Conservation (phyloP, 2,888 invertebrate genomes). For the Erebia aethiops region DNA sequence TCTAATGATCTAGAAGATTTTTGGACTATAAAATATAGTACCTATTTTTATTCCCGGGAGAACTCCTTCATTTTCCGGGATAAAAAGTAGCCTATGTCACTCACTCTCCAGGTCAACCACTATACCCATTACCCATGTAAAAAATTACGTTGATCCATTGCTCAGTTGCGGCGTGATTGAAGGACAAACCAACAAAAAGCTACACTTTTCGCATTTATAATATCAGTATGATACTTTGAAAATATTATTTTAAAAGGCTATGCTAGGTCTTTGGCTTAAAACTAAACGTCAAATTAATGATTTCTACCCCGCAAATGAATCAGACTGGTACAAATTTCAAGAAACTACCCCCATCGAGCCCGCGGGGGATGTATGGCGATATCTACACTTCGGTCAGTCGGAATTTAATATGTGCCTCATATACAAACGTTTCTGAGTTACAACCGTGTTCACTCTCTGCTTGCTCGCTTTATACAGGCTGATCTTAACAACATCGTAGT, state of each 20-base stretch:
- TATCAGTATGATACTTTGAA: too few species aligned
- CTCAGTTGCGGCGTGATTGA: too few species aligned
- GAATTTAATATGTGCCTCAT: constrained; percentile 58
- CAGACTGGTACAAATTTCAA: constrained; percentile 32
- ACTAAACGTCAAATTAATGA: background rate
- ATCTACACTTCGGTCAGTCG: constrained; percentile 48
- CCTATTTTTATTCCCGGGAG: too few species aligned
- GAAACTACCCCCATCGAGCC: constrained; percentile 30
- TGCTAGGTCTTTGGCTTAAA: background rate
- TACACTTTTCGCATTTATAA: too few species aligned
- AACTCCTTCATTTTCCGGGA: too few species aligned
- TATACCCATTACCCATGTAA: too few species aligned
- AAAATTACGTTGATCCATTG: too few species aligned
- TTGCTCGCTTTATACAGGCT: constrained; percentile 54
- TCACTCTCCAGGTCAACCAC: too few species aligned
- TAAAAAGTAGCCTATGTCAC: too few species aligned
- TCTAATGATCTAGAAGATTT: too few species aligned
- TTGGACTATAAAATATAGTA: too few species aligned
- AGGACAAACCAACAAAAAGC: too few species aligned
- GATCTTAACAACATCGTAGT: constrained; percentile 34
- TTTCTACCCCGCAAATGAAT: constrained; percentile 7
- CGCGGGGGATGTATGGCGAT: constrained; percentile 35
- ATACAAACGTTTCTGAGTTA: constrained; percentile 51
- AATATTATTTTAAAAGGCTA: background rate
- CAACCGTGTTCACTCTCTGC: constrained; percentile 52